phyloP scores from a whole-genome alignment of 2,797 vertebrate species.

The Poecilia gillii region DNA sequence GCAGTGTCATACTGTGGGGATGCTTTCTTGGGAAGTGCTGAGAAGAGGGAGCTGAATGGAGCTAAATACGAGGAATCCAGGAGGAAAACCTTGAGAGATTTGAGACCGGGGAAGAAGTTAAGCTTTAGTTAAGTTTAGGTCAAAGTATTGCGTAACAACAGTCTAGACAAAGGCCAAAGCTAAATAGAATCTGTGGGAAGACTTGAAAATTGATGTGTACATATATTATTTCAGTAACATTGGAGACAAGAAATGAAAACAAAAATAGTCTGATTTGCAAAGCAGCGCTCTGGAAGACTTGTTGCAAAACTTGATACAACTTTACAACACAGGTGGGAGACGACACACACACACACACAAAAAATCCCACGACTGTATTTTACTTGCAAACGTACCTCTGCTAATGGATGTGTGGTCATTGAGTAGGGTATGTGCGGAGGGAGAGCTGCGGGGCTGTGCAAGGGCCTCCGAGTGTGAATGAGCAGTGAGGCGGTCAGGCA shows the following conservation, averaged over 20 bases:
- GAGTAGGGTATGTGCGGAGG: constrained; percentile 49
- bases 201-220: not conserved
- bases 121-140: not conserved
- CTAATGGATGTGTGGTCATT: constrained; percentile 53
- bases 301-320: not conserved
- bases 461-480: constrained; percentile 70
- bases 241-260: not conserved
- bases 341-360: too few species aligned
- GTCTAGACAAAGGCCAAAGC: not conserved
- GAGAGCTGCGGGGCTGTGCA: constrained; percentile 58
- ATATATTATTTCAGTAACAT: not conserved
- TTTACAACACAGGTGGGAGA: constrained; percentile 1
- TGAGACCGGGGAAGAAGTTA: not conserved
- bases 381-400: constrained; percentile 25
- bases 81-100: not conserved
- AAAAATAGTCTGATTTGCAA: not conserved
- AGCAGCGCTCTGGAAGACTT: not conserved
- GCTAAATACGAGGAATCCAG: not conserved
- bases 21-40: not conserved
- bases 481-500: constrained; percentile 74
- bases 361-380: constrained; percentile 19
- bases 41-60: too few species aligned
- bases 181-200: not conserved
- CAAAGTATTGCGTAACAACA: not conserved
- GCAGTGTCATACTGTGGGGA: not conserved